Evolutionary conservation across 1,140 invertebrate genomes (phyloP).

Genomic region (Sycobia sp.): DNA sequence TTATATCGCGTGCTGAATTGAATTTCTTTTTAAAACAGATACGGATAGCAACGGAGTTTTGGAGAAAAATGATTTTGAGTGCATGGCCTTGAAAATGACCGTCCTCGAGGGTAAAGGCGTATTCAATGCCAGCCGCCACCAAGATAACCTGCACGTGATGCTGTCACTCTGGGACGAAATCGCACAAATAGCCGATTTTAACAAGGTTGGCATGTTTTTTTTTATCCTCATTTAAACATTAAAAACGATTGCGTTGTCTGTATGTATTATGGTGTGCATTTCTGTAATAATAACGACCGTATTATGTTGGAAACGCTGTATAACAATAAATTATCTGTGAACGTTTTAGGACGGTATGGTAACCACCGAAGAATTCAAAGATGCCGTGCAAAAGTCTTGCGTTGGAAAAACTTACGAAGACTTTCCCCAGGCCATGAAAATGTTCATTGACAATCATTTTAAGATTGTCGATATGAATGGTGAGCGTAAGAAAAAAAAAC

Average conservation of each 20-base stretch:
- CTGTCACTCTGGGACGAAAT: conserved; percentile 83
- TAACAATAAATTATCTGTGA: too few species aligned
- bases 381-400: conserved; percentile 79
- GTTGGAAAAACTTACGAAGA: conserved; percentile 78
- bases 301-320: too few species aligned
- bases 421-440: conserved; percentile 80
- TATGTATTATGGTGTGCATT: too few species aligned
- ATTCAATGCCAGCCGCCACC: conserved; percentile 70
- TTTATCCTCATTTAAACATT: too few species aligned
- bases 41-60: conserved; percentile 83
- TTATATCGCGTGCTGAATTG: too few species aligned
- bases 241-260: too few species aligned
- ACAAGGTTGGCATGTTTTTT: conserved; percentile 71
- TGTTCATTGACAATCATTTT: conserved; percentile 83
- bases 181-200: conserved; percentile 80
- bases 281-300: too few species aligned
- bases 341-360: conserved; percentile 76
- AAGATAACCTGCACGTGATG: conserved; percentile 82
- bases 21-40: too few species aligned
- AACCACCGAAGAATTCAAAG: conserved; percentile 80
- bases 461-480: conserved; percentile 79
- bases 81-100: conserved; percentile 78
- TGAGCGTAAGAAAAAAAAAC: conserved; percentile 40
- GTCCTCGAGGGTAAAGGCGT: conserved; percentile 82
- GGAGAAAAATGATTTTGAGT: conserved; percentile 81